Conservation (phyloP, 1,140 invertebrate genomes). For the Zaprionus inermis region DNA sequence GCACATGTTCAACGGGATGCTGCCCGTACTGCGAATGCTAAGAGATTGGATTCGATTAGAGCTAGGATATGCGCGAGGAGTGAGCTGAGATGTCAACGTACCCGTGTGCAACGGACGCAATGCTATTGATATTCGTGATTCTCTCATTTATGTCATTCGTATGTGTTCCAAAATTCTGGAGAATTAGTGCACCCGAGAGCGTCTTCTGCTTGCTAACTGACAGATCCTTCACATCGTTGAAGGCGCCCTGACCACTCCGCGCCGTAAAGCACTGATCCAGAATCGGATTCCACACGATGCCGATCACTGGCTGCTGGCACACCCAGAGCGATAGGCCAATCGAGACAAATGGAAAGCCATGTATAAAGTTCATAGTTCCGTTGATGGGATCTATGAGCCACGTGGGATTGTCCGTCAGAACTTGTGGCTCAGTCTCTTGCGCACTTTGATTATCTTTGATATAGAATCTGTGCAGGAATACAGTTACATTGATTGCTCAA, state of each 20-base stretch:
- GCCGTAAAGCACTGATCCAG: slow-evolving; percentile 94
- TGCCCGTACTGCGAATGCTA: slow-evolving; percentile 23
- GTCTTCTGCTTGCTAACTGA: slow-evolving; percentile 89
- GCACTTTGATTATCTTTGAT: slow-evolving; percentile 94
- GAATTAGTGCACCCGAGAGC: slow-evolving; percentile 90
- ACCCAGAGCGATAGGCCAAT: slow-evolving; percentile 91
- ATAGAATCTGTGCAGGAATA: slow-evolving; percentile 90
- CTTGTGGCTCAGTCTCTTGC: slow-evolving; percentile 86
- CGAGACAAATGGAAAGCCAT: slow-evolving; percentile 91
- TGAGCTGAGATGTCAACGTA: slow-evolving; percentile 82
- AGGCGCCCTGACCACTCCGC: slow-evolving; percentile 92
- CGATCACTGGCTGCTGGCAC: slow-evolving; percentile 87
- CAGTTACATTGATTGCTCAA: not conserved
- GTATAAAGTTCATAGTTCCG: slow-evolving; percentile 95
- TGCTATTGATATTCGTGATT: slow-evolving; percentile 85
- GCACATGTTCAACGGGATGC: slow-evolving; percentile 19
- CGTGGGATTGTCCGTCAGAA: slow-evolving; percentile 94
- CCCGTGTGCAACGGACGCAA: slow-evolving; percentile 88
- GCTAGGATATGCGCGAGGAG: too few relatives aligned
- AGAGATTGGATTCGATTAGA: not conserved
- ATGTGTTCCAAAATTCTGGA: slow-evolving; percentile 93
- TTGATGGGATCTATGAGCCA: slow-evolving; percentile 98
- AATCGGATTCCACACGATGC: slow-evolving; percentile 95
- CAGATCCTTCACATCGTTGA: slow-evolving; percentile 91
- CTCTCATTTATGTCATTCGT: slow-evolving; percentile 89